phyloP scores from a whole-genome alignment of 1,140 invertebrate genomes.

The Formica selysi region DNA sequence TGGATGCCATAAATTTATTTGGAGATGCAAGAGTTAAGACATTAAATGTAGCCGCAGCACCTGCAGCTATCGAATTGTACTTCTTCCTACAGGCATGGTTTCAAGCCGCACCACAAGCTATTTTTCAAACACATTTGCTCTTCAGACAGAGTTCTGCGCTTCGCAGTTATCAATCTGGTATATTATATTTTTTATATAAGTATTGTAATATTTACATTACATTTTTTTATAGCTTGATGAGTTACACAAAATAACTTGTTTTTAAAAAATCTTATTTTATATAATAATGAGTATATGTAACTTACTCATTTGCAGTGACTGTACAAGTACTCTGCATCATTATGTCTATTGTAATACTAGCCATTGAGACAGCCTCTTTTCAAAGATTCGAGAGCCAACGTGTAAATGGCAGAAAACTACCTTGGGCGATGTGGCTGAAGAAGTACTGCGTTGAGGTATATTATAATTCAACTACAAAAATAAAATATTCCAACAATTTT shows the following conservation, averaged over 20 bases:
- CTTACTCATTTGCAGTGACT: constrained; percentile 86
- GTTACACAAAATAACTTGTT: constrained; percentile 1
- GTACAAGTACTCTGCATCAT: constrained; percentile 89
- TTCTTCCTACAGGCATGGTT: constrained; percentile 92
- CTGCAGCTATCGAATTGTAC: constrained; percentile 90
- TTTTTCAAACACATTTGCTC: constrained; percentile 89
- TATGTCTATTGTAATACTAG: constrained; percentile 89
- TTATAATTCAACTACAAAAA: constrained; percentile 15
- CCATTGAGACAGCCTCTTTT: constrained; percentile 90
- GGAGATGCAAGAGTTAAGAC: constrained; percentile 88
- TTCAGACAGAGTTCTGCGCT: constrained; percentile 82
- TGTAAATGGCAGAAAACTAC: constrained; percentile 90
- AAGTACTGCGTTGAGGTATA: constrained; percentile 82
- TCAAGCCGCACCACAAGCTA: constrained; percentile 90
- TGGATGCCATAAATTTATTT: constrained; percentile 89
- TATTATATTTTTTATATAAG: constrained; percentile 11
- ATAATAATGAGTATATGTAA: constrained; percentile 25
- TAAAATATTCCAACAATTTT: constrained; percentile 4
- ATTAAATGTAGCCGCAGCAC: constrained; percentile 86
- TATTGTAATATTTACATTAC: not conserved
- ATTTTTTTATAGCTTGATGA: not conserved
- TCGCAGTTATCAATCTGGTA: constrained; percentile 81
- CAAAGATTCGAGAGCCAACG: constrained; percentile 92
- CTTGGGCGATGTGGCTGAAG: constrained; percentile 88
- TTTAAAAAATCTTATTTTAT: constrained; percentile 6